Percentiles rank a stretch among this genome's conserved stretches.
These are phyloP conservation scores for Trissoscelio sp. DNA, from an alignment of 2,888 invertebrate species.

Conservation along the genomic window DNA sequence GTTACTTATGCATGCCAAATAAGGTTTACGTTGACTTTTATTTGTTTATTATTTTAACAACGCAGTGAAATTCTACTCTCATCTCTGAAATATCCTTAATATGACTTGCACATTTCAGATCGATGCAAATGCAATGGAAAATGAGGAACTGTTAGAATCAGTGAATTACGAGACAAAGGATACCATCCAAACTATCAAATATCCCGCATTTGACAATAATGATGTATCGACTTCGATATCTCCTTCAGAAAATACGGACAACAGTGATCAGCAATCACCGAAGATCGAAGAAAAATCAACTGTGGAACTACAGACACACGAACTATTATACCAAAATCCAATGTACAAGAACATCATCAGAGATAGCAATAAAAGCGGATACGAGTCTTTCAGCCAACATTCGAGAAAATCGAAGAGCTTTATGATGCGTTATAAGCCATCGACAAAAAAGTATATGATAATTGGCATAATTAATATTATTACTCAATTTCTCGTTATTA, in stretches of 20 bases:
- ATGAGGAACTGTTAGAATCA: slow-evolving; percentile 42
- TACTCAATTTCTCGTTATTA: too few species aligned
- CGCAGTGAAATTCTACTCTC: too few species aligned
- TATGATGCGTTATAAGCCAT: slow-evolving; percentile 13
- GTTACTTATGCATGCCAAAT: too few species aligned
- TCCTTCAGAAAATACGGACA: slow-evolving; percentile 73
- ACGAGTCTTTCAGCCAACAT: slow-evolving; percentile 29
- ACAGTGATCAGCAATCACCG: slow-evolving; percentile 72
- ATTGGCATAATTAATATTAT: background rate
- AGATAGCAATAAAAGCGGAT: slow-evolving; percentile 13
- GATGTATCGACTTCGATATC: slow-evolving; percentile 73
- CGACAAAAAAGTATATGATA: too few species aligned
- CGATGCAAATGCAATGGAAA: background rate
- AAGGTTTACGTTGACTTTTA: too few species aligned
- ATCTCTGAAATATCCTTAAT: too few species aligned
- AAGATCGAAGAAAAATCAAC: slow-evolving; percentile 60
- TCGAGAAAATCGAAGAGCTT: slow-evolving; percentile 39
- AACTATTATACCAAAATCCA: slow-evolving; percentile 57
- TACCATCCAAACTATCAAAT: slow-evolving; percentile 72
- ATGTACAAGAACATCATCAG: slow-evolving; percentile 26
- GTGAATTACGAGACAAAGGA: slow-evolving; percentile 64
- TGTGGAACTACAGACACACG: slow-evolving; percentile 61
- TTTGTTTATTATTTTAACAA: too few species aligned
- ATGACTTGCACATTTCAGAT: background rate
- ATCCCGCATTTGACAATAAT: slow-evolving; percentile 73